phyloP scores from a whole-genome alignment of 1,140 invertebrate genomes.

The Atta texana region DNA sequence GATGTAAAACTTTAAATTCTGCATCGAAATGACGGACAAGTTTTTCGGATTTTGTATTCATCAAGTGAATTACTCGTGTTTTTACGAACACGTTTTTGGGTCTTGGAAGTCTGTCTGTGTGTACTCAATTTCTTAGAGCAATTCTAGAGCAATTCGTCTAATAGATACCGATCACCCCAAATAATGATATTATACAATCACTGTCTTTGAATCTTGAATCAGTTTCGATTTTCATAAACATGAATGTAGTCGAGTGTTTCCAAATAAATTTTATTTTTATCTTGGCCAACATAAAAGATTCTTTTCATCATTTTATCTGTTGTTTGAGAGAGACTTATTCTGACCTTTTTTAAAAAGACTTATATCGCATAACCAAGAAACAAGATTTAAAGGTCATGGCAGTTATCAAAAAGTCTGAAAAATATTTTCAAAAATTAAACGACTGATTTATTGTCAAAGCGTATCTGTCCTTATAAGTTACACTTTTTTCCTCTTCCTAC shows the following conservation, averaged over 20 bases:
- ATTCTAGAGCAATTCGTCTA: background rate
- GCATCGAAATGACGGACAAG: background rate
- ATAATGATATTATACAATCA: constrained; percentile 5
- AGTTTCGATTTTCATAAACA: background rate
- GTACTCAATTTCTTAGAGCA: background rate
- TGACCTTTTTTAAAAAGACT: background rate
- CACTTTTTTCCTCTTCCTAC: background rate
- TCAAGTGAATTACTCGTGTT: constrained; percentile 4
- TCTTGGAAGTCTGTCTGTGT: background rate
- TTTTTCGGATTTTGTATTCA: constrained; percentile 8
- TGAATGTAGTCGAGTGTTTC: background rate
- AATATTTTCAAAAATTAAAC: background rate
- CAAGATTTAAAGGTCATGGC: background rate
- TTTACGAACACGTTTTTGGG: background rate
- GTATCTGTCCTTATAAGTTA: constrained; percentile 25
- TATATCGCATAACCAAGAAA: background rate
- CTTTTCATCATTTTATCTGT: background rate
- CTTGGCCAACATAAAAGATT: background rate
- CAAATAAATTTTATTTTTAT: constrained; percentile 8
- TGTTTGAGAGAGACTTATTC: background rate
- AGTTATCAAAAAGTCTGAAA: background rate
- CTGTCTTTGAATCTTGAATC: constrained; percentile 10
- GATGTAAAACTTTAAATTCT: constrained; percentile 10
- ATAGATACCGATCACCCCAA: background rate
- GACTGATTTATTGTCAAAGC: background rate